Evolutionary conservation across 2,888 invertebrate species (phyloP).

Genomic region (Bombyx huttoni): DNA sequence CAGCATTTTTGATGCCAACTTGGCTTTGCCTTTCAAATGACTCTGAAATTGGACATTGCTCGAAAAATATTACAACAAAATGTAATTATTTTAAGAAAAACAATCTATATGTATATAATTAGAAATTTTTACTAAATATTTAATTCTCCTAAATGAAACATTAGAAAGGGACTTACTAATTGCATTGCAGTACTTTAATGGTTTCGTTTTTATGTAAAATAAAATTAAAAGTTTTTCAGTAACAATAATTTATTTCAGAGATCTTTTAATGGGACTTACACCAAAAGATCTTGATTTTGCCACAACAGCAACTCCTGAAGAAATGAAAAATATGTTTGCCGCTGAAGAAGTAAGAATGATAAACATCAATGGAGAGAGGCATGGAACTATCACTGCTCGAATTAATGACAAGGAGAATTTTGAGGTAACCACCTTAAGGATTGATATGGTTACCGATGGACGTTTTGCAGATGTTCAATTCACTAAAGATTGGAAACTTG

Average conservation of each 20-base stretch:
- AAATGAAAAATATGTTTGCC: slow-evolving; percentile 96
- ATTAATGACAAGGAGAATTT: slow-evolving; percentile 96
- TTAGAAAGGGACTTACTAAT: too few species aligned
- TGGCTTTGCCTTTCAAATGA: too few species aligned
- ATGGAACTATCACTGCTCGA: slow-evolving; percentile 95
- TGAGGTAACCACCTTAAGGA: slow-evolving; percentile 93
- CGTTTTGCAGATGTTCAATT: slow-evolving; percentile 96
- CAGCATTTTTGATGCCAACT: too few species aligned
- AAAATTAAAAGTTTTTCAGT: neutral
- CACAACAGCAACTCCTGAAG: slow-evolving; percentile 93
- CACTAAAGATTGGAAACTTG: slow-evolving; percentile 92
- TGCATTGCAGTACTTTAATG: too few species aligned
- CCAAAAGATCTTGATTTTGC: slow-evolving; percentile 98
- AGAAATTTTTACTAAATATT: neutral
- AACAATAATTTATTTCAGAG: slow-evolving; percentile 51
- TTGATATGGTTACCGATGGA: slow-evolving; percentile 94
- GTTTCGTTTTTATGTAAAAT: too few species aligned
- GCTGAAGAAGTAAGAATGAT: slow-evolving; percentile 90
- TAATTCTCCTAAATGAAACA: neutral
- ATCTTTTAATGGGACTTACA: slow-evolving; percentile 80
- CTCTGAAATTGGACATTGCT: too few species aligned
- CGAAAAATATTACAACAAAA: too few species aligned
- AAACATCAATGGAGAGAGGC: slow-evolving; percentile 91
- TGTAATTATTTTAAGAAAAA: too few species aligned
- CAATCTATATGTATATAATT: too few species aligned